Evolutionary conservation across 1,140 invertebrate species (phyloP).

Genomic region (Gonatopus flavifemur): DNA sequence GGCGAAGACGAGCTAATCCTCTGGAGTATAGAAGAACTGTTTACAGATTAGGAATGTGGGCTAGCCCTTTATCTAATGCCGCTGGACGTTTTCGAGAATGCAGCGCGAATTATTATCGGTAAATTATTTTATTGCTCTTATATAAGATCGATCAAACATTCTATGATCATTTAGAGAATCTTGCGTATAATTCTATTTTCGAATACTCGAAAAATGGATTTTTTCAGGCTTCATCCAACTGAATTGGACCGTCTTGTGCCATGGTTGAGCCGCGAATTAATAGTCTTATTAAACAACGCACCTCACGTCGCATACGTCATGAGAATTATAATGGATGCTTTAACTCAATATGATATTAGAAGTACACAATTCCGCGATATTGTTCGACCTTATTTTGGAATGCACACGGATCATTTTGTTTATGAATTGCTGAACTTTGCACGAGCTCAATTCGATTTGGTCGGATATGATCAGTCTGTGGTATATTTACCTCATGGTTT

Average conservation of each 20-base stretch:
- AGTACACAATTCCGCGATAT: constrained; percentile 71
- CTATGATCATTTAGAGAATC: constrained; percentile 10
- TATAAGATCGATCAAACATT: constrained; percentile 1
- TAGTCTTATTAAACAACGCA: constrained; percentile 65
- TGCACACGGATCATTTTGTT: constrained; percentile 77
- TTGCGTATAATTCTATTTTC: background rate
- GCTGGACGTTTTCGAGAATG: constrained; percentile 71
- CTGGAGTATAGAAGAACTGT: constrained; percentile 67
- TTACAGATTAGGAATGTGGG: constrained; percentile 78
- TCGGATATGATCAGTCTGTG: constrained; percentile 68
- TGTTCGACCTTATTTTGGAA: constrained; percentile 62
- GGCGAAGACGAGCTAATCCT: constrained; percentile 35
- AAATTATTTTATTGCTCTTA: constrained; percentile 17
- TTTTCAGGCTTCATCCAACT: constrained; percentile 73
- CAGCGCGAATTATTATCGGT: constrained; percentile 75
- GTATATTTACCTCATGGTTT: constrained; percentile 41
- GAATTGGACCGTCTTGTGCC: constrained; percentile 79
- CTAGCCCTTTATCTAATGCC: constrained; percentile 65
- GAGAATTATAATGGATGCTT: constrained; percentile 68
- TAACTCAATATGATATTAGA: constrained; percentile 71
- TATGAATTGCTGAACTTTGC: constrained; percentile 89
- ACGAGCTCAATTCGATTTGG: constrained; percentile 79
- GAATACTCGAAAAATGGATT: background rate
- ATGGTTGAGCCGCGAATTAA: constrained; percentile 86
- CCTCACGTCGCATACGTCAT: constrained; percentile 68